A percentile compares a stretch with the other conserved stretches of the same genome.
phyloP scores from a whole-genome alignment of 2,888 invertebrate genomes.

The Pyralis farinalis region DNA sequence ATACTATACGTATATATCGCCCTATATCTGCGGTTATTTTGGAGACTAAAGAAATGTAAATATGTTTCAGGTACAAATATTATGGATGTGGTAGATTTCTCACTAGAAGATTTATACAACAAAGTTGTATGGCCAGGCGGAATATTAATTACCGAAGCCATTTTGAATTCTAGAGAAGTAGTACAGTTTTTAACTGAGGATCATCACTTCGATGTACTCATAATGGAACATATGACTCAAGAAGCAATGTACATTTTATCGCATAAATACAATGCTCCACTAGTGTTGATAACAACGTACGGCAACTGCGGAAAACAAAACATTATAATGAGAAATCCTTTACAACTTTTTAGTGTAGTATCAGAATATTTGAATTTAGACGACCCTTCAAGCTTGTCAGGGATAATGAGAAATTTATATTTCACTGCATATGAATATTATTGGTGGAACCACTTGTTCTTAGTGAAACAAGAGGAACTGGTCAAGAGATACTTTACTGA shows the following conservation, averaged over 20 bases:
- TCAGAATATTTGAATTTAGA: constrained; percentile 22
- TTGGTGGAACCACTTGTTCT: constrained; percentile 26
- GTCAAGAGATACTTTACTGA: constrained; percentile 25
- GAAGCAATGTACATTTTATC: constrained; percentile 40
- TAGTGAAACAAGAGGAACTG: constrained; percentile 25
- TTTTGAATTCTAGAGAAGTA: constrained; percentile 51
- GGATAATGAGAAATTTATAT: constrained; percentile 49
- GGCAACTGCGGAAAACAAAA: constrained; percentile 30
- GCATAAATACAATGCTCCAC: constrained; percentile 37
- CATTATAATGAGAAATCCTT: constrained; percentile 27
- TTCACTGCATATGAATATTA: constrained; percentile 26
- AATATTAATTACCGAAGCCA: constrained; percentile 47
- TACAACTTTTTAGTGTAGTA: constrained; percentile 25
- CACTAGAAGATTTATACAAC: constrained; percentile 52
- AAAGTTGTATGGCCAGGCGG: constrained; percentile 57
- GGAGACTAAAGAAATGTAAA: too few relatives aligned
- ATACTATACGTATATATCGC: too few relatives aligned
- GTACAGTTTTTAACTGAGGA: constrained; percentile 24
- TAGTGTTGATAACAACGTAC: constrained; percentile 26
- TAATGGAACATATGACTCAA: constrained; percentile 40
- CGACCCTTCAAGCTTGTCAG: constrained; percentile 65
- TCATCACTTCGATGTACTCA: constrained; percentile 36
- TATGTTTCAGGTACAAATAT: neutral
- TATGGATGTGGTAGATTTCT: constrained; percentile 29
- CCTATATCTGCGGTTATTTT: too few relatives aligned